Evolutionary conservation across 2,888 invertebrate genomes (phyloP), one percentile per base, ranked within the genome.

Genomic region (Drosophila cognata): DNA sequence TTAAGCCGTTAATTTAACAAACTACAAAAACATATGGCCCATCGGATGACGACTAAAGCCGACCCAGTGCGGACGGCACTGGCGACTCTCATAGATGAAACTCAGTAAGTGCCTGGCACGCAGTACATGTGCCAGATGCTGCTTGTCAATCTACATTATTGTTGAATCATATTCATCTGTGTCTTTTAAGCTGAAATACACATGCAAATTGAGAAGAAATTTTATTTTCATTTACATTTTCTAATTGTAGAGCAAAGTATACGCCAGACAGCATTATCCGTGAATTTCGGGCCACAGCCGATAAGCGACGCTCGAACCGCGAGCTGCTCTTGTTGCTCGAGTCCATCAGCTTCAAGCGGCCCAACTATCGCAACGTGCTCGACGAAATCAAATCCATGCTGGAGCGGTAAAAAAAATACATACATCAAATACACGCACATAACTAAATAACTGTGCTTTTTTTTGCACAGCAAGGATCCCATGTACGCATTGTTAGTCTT

Each of bases 401-500:
- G 0, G 87, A 89, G 58, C 90, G 88, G 93, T 93, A 71, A 66
- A 18, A 18, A 70, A 66, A 18, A 55, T 25, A 25, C 31, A 31
- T 2, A 52, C 6, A 52, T 46, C 11, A 10, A 13, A n/a, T 16
- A 5, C 25, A 5, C 33, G 36, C 25, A n/a, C 18, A 51, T 29
- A 36, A 31, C 13, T 18, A 16, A 7, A 10, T 36, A 28, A 28
- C 11, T 50, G 16, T 25, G 38, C 21, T 16, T 4, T 38, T 29
- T 16, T 28, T 25, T 31, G 5, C 18, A 35, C 53, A 92, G 93
- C 25, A 93, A 92, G 77, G 92, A 92, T 77, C 92, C 93, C 0
- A 88, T 91, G 69, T 92, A 90, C 59, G 93, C 92, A 52, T 70
- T 93, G 59, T 51, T 92, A 13, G 74, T 90, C 36, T 93, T 93